Evolutionary conservation across 2,113 vertebrate species (phyloP).

Genomic region (Bos javanicus): DNA sequence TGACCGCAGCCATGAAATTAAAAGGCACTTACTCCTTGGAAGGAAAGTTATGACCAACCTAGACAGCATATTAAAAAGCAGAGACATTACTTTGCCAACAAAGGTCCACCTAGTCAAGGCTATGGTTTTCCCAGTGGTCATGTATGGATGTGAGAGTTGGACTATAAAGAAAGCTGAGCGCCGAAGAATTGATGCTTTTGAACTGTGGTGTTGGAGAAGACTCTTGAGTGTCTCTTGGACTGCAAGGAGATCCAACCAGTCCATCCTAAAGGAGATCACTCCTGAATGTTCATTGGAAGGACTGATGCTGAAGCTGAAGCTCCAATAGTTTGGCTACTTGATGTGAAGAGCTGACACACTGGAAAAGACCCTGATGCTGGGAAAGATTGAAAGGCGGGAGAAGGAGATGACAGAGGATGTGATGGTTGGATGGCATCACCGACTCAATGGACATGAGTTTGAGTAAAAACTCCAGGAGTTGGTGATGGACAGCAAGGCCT

Average conservation of each 20-base stretch:
- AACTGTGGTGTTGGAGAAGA: background rate
- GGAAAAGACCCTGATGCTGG: background rate
- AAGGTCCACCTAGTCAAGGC: background rate
- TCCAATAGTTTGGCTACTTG: background rate
- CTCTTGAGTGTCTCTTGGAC: background rate
- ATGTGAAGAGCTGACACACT: background rate
- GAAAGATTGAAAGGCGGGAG: background rate
- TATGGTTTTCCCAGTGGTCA: background rate
- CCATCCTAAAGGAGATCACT: background rate
- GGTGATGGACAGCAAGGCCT: background rate
- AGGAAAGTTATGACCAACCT: background rate
- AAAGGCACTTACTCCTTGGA: fast-evolving
- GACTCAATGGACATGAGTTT: background rate
- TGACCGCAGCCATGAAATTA: background rate
- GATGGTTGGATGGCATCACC: background rate
- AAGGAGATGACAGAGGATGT: background rate
- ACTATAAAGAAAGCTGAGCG: background rate
- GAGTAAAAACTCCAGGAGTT: background rate
- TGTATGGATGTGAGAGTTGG: background rate
- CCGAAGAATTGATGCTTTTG: background rate
- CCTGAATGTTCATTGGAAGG: background rate
- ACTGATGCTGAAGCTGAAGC: background rate
- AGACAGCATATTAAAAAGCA: background rate
- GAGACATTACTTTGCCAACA: background rate
- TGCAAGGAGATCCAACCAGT: background rate